Base-by-base conservation (phyloP, 2,888 invertebrate species). In the Copidosoma aretas region DNA sequence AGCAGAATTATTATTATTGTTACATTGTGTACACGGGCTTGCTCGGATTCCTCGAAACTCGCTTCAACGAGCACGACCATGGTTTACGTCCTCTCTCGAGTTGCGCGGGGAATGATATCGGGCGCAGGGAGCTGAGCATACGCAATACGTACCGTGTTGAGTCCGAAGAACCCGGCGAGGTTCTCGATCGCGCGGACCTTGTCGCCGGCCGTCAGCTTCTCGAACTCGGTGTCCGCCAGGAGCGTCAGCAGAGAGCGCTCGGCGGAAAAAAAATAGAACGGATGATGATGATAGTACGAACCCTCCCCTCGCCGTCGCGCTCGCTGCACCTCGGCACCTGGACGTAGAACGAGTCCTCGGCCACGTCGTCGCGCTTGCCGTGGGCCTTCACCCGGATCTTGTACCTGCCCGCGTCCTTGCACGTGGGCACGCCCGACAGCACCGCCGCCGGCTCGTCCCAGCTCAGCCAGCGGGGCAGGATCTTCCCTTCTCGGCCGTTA, bases 371-470 rank as follows among this genome's bases (percentile, higher is more conserved):
- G 22, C 86, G 85, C 17, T 82, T 85, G 15, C 87, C 87, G 69
- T 85, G 74, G 41, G 86, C 89, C 68, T 86, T 88, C 67, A 91
- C 87, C 22, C 85, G 87, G 75, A 91, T 86, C 73, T 88, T 88
- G 79, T 91, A 87, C 60, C 88, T 86, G 61, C 92, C 93, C 15
- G 90, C 81, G 80, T 94, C 91, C 68, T 87, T 86, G 63, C 85
- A 84, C 73, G 88, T 86, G 0, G 94, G 93, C 64, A 94, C 88
- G 21, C 94, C 94, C 82, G 90, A 88, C 79, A 94, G 87, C 67
- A 90, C 86, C n/a, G 90, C 89, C 73, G 89, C 88, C 64, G 85
- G 86, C 64, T 88, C 87, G 82, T 93, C 91, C 84, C 92, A 92
- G 73, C 89, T 86, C 76, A 93, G 84, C 93, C 93, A 93, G 72